Percentiles rank a stretch among this genome's conserved stretches.
Conservation (phyloP, 2,113 vertebrate species). For the Sapajus apella region DNA sequence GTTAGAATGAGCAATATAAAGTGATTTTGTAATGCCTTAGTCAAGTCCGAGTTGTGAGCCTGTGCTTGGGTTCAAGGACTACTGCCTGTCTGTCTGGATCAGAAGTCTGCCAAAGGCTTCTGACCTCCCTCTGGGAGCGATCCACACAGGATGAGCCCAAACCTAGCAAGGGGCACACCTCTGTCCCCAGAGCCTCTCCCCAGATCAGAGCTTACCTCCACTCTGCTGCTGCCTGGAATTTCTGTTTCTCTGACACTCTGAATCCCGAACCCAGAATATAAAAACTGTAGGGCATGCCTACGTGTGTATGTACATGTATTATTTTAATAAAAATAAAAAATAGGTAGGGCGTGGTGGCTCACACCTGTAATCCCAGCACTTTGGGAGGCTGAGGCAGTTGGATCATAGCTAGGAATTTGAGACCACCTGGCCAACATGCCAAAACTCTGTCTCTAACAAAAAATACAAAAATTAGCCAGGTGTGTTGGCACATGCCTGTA, state of each 20-base stretch:
- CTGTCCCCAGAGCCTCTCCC: background rate
- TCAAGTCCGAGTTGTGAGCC: background rate
- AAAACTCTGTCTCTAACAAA: too few species aligned
- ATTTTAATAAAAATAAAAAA: constrained; percentile 19
- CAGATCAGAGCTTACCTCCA: background rate
- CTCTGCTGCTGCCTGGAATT: background rate
- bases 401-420: too few species aligned
- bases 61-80: background rate
- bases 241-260: background rate
- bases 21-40: background rate
- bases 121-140: background rate
- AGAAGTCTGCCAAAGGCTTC: background rate
- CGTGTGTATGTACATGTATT: background rate
- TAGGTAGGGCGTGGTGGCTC: too few species aligned
- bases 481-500: too few species aligned
- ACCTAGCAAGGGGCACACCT: background rate
- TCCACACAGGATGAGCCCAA: background rate
- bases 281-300: background rate
- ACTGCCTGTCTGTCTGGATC: background rate
- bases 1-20: background rate
- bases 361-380: too few species aligned
- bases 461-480: too few species aligned
- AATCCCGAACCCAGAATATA: background rate
- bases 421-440: too few species aligned
- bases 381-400: too few species aligned